Base-by-base conservation (phyloP, 2,888 invertebrate genomes). In the Globia sparganii region DNA sequence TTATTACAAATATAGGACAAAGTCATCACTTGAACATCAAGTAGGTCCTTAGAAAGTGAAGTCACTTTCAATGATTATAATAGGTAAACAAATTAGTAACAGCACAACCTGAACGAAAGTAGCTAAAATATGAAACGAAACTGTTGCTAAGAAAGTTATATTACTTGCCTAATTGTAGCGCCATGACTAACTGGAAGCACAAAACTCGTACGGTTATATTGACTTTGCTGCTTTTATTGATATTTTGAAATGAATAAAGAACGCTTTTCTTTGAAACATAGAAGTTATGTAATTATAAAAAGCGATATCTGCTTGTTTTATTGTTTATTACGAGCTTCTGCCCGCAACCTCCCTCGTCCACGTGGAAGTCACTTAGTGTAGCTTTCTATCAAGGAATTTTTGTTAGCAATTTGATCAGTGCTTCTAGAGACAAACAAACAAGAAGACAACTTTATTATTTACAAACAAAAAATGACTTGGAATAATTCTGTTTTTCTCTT, bases 1-100 rank as follows among this genome's bases (percentile, higher is more conserved):
- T 72, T 34, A 56, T 65, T n/a, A 59, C 62, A 65, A 75, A 80
- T 65, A 58, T 80, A 61, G 80, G 61, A 11, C 77, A 83, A 75
- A 43, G 69, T 53, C 69, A 61, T 31, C 53, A 69, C 77, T 77
- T 61, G 11, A 56, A 34, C 34, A 25, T 81, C 25, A 31, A 77
- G 83, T 70, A 15, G 28, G 37, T 49, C 28, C 61, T 77, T 84
- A 37, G 13, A n/a, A 69, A 72, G 4, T 70, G 61, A 18, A 15
- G 68, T 61, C n/a, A 76, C n/a, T 70, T 56, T 37, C 18, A 65
- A 46, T 75, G 0, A 46, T 18, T 59, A 31, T 11, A 58, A 28
- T 34, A 28, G 46, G 70, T 49, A 62, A 75, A 75, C 21, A 46
- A n/a, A 66, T 43, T 1, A 62, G 18, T n/a, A 40, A 34, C 2